Conservation (phyloP, 2,797 vertebrate species). For the Falco berigora region DNA sequence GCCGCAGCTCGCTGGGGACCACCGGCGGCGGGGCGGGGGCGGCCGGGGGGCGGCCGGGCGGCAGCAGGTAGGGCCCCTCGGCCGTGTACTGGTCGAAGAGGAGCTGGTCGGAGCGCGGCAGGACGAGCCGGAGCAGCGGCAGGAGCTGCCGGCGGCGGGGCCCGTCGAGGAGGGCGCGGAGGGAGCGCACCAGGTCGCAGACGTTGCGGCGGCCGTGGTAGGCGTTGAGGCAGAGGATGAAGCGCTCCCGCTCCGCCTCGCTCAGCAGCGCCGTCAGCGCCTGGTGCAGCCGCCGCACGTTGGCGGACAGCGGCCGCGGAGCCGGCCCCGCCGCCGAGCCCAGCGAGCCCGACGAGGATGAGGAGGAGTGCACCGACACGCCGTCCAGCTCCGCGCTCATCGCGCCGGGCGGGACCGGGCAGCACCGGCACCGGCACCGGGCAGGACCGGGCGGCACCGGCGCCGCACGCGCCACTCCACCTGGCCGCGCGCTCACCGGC, state of each 20-base stretch:
- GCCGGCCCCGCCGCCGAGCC: not conserved
- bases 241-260: constrained; percentile 90
- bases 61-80: constrained; percentile 85
- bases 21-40: constrained; percentile 30
- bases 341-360: constrained; percentile 17
- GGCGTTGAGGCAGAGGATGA: constrained; percentile 94
- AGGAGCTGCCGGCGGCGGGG: constrained; percentile 91
- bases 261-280: constrained; percentile 90
- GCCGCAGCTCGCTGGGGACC: constrained; percentile 75
- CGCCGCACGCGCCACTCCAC: not conserved
- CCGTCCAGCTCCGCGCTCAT: constrained; percentile 36
- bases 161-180: constrained; percentile 88
- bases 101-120: constrained; percentile 94
- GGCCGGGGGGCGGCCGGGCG: constrained; percentile 76
- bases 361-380: not conserved
- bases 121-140: constrained; percentile 92
- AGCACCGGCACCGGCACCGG: not conserved
- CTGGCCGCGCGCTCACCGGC: not conserved
- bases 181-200: constrained; percentile 92
- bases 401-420: not conserved
- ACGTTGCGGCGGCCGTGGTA: constrained; percentile 97
- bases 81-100: constrained; percentile 97
- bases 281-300: constrained; percentile 91
- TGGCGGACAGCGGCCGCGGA: constrained; percentile 87
- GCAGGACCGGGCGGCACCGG: not conserved